Conservation (phyloP, 2,888 invertebrate genomes). For the Euspilapteryx auroguttella region DNA sequence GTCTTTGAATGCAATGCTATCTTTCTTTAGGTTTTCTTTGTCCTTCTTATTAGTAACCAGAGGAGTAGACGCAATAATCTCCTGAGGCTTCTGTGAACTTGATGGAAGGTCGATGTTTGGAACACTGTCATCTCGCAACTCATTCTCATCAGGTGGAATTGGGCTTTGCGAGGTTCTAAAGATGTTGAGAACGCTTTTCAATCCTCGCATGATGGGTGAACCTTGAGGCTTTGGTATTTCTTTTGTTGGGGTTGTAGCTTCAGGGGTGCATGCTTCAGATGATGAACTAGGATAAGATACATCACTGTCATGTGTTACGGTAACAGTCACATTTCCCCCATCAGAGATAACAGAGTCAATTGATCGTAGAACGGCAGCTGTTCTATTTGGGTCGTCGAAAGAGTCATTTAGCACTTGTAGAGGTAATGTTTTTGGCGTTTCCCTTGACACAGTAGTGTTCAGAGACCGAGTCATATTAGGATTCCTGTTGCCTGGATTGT, state of each 20-base stretch:
- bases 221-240: constrained; percentile 27
- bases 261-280: constrained; percentile 30
- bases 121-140: too few species aligned
- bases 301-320: constrained; percentile 18
- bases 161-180: constrained; percentile 47
- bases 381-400: constrained; percentile 18
- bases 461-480: constrained; percentile 31
- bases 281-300: constrained; percentile 32
- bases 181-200: constrained; percentile 45
- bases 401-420: constrained; percentile 25
- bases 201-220: constrained; percentile 44
- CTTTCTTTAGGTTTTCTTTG: constrained; percentile 34
- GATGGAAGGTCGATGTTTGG: too few species aligned
- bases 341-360: constrained; percentile 14
- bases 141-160: constrained; percentile 20
- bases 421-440: constrained; percentile 26
- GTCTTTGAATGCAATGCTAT: constrained; percentile 38
- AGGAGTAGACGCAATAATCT: constrained; percentile 33
- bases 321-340: constrained; percentile 18
- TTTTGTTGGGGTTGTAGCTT: constrained; percentile 43
- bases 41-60: constrained; percentile 19
- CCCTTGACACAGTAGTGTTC: constrained; percentile 24
- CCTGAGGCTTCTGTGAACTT: too few species aligned
- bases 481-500: constrained; percentile 16
- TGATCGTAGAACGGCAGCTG: constrained; percentile 16